Evolutionary conservation across 2,113 vertebrate species (phyloP).

Genomic region (Dicaeum eximium): DNA sequence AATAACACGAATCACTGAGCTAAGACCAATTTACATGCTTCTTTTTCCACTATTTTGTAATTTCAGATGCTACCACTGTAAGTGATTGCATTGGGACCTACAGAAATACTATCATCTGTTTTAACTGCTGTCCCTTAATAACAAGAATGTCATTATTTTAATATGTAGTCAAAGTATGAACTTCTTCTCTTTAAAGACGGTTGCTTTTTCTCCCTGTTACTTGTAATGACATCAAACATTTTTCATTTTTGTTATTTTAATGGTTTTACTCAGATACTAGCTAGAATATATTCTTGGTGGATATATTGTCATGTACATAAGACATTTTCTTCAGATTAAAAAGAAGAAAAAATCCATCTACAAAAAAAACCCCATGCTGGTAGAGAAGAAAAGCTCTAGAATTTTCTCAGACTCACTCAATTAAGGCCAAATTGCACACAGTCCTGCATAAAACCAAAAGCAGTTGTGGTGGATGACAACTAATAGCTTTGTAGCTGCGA

Average conservation of each 20-base stretch:
- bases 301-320: not conserved
- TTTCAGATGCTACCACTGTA: not conserved
- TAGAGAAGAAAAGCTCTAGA: not conserved
- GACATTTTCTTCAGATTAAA: not conserved
- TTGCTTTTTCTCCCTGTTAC: not conserved
- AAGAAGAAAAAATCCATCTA: not conserved
- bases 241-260: not conserved
- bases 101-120: not conserved
- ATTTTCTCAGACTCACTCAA: not conserved
- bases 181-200: not conserved
- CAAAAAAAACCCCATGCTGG: not conserved
- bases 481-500: not conserved
- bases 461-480: fast-evolving
- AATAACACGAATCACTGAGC: not conserved
- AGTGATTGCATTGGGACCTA: not conserved
- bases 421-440: not conserved
- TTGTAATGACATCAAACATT: not conserved
- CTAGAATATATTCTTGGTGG: not conserved
- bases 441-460: not conserved
- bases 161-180: not conserved
- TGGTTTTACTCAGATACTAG: not conserved
- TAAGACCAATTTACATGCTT: not conserved
- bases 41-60: not conserved
- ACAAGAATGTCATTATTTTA: not conserved
- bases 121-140: not conserved